A percentile compares a stretch with the other conserved stretches of the same genome.
Conservation (phyloP, 1,140 invertebrate species). For the Aleiodes sp. region DNA sequence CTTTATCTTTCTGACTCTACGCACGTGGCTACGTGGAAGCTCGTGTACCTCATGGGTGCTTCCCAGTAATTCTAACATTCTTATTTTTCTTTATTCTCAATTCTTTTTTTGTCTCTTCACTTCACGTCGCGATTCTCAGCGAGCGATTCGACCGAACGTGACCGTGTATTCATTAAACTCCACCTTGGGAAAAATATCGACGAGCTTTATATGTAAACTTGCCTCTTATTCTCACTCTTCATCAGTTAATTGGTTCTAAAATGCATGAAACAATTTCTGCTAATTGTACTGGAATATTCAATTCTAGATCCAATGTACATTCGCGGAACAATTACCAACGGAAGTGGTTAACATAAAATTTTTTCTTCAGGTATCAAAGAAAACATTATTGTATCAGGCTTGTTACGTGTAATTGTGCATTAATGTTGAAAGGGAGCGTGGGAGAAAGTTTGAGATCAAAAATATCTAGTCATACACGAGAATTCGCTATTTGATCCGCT, state of each 20-base stretch:
- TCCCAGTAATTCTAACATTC: not conserved
- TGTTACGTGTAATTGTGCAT: too few relatives aligned
- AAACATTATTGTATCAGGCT: too few relatives aligned
- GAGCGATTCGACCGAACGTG: conserved; percentile 9
- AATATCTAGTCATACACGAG: not conserved
- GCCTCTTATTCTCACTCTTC: not conserved
- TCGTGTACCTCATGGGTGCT: not conserved
- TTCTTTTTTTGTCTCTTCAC: not conserved
- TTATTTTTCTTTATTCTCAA: not conserved
- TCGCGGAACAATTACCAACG: not conserved
- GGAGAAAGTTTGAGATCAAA: not conserved
- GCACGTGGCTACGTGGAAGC: conserved; percentile 2
- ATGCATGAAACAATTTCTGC: not conserved
- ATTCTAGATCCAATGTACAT: not conserved
- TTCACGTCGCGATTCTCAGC: not conserved
- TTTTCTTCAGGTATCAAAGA: not conserved
- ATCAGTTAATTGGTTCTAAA: conserved; percentile 9
- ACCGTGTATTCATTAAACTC: conserved; percentile 5
- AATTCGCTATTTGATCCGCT: not conserved
- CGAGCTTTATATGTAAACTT: conserved; percentile 16
- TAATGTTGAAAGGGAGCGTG: not conserved
- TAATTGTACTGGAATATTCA: not conserved
- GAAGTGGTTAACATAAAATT: not conserved
- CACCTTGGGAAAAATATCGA: conserved; percentile 15
- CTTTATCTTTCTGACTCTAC: not conserved